Percentiles rank a stretch among this genome's conserved stretches.
phyloP scores from a whole-genome alignment of 2,888 invertebrate species.

The Drosophila koepferae region DNA sequence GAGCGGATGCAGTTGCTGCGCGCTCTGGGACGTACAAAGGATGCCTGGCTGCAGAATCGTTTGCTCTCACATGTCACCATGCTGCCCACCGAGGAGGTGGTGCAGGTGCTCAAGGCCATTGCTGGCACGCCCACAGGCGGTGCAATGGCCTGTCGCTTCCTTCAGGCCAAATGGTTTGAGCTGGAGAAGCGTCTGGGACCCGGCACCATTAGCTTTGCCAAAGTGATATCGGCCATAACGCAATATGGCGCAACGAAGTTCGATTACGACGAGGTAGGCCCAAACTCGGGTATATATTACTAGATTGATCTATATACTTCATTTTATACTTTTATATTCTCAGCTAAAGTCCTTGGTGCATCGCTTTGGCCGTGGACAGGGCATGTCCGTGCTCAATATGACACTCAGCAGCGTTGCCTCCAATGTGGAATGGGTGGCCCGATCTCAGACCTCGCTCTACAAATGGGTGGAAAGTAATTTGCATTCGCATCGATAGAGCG shows the following conservation, averaged over 20 bases:
- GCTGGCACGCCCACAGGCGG: conserved; percentile 85
- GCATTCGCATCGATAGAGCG: conserved; percentile 80
- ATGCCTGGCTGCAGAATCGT: conserved; percentile 85
- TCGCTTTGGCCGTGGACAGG: conserved; percentile 85
- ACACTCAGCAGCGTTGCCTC: conserved; percentile 85
- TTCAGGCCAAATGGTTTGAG: conserved; percentile 85
- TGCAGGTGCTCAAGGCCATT: conserved; percentile 85
- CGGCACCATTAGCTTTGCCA: conserved; percentile 85
- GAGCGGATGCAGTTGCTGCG: conserved; percentile 85
- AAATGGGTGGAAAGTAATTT: conserved; percentile 85
- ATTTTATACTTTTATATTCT: conserved; percentile 6
- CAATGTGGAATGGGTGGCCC: conserved; percentile 85
- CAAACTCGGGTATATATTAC: neutral
- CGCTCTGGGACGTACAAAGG: conserved; percentile 85
- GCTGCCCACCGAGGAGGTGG: conserved; percentile 84
- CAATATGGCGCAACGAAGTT: conserved; percentile 85
- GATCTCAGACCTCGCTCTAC: conserved; percentile 84
- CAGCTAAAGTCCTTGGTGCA: conserved; percentile 85
- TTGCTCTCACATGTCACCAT: conserved; percentile 85
- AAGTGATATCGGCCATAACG: conserved; percentile 85
- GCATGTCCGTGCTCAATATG: conserved; percentile 85
- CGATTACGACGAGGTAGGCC: conserved; percentile 85
- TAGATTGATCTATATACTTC: neutral
- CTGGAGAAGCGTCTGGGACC: conserved; percentile 84
- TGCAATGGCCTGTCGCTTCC: conserved; percentile 85